Conservation (phyloP, 2,113 vertebrate species). For the Genyomyrus donnyi region DNA sequence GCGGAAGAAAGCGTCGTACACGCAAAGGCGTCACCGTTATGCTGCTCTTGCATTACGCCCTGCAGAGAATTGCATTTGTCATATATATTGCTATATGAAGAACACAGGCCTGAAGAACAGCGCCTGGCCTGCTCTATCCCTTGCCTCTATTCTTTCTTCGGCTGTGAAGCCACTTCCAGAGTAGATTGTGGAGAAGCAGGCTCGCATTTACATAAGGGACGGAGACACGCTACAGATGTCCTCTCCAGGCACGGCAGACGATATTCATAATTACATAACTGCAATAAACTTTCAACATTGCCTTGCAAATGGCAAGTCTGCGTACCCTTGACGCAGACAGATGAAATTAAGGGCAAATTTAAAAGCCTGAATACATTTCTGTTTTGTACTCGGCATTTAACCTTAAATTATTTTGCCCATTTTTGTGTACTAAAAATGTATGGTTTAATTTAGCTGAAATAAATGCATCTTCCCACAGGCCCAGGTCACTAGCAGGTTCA, state of each 20-base stretch:
- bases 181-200: background rate
- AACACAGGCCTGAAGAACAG: background rate
- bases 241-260: background rate
- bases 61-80: conserved; percentile 19
- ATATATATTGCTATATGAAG: background rate
- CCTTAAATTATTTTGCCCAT: conserved; percentile 29
- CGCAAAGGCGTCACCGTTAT: background rate
- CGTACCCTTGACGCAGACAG: background rate
- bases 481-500: background rate
- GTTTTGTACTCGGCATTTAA: conserved; percentile 21
- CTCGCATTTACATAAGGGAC: conserved; percentile 9
- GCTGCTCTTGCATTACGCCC: conserved; percentile 16
- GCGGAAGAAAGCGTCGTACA: accelerated
- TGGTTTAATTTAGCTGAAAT: background rate
- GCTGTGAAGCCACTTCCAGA: background rate
- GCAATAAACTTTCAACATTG: conserved; percentile 5
- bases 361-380: conserved; percentile 18
- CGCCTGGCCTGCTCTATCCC: background rate
- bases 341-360: background rate
- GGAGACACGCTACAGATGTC: background rate
- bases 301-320: background rate
- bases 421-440: background rate
- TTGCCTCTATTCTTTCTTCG: background rate
- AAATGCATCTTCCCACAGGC: background rate
- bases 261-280: conserved; percentile 12